Percentiles rank a stretch among this genome's conserved stretches.
phyloP scores from a whole-genome alignment of 2,797 vertebrate species.

The Bryconaethiops microstoma region DNA sequence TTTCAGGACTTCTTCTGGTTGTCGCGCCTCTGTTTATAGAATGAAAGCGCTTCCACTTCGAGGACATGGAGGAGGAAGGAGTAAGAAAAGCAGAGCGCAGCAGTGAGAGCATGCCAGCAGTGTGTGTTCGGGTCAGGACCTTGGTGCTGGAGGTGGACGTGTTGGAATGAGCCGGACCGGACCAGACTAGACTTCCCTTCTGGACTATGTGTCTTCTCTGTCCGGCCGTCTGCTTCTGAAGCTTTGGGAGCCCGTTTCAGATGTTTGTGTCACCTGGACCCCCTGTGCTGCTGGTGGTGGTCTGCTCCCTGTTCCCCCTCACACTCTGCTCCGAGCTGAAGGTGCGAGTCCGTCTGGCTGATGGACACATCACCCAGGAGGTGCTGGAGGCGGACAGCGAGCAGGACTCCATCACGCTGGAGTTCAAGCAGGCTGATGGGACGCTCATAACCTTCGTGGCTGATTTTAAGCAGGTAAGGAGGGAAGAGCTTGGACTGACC shows the following conservation, averaged over 20 bases:
- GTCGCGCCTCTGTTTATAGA: neutral
- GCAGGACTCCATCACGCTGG: constrained; percentile 85
- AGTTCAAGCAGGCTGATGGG: constrained; percentile 90
- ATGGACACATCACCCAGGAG: constrained; percentile 92
- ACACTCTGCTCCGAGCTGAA: constrained; percentile 80
- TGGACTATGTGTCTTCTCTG: constrained; percentile 51
- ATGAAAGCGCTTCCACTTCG: neutral
- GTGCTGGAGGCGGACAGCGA: constrained; percentile 91
- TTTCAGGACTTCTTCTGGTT: neutral
- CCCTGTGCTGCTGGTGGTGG: neutral
- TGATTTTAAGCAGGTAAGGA: constrained; percentile 92
- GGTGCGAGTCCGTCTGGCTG: constrained; percentile 88
- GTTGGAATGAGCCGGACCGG: constrained; percentile 40
- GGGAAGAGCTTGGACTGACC: neutral
- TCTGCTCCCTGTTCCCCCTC: neutral
- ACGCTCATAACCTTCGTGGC: constrained; percentile 89
- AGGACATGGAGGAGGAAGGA: constrained; percentile 43
- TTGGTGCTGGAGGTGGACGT: constrained; percentile 29
- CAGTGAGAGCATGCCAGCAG: constrained; percentile 16
- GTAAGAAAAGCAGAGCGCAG: constrained; percentile 6
- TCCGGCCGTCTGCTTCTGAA: constrained; percentile 54
- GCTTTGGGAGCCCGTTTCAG: constrained; percentile 1
- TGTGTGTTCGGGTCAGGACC: constrained; percentile 35
- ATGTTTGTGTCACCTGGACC: constrained; percentile 68
- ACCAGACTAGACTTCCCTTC: constrained; percentile 56